Conservation (phyloP, 2,113 vertebrate species). For the Myiozetetes cayanensis region DNA sequence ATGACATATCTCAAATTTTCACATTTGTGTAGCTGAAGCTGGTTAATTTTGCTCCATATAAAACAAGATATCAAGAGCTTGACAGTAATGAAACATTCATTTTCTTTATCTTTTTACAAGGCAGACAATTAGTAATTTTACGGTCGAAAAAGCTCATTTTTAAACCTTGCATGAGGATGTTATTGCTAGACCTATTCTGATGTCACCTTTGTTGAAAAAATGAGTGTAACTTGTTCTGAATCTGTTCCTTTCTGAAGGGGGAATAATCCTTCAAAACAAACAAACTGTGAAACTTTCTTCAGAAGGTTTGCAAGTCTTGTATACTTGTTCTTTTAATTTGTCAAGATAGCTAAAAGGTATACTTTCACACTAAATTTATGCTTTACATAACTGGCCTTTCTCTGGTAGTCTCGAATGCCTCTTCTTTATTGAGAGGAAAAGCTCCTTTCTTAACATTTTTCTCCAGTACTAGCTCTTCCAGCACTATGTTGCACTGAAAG, state of each 20-base stretch:
- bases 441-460: background rate
- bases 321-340: background rate
- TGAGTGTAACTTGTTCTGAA: slow-evolving; percentile 30
- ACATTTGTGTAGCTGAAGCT: slow-evolving; percentile 66
- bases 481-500: background rate
- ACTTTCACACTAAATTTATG: background rate
- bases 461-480: background rate
- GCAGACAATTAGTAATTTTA: slow-evolving; percentile 80
- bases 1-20: slow-evolving; percentile 69
- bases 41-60: slow-evolving; percentile 68
- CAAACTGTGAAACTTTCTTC: background rate
- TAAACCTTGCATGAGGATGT: slow-evolving; percentile 61
- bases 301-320: background rate
- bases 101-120: slow-evolving; percentile 78
- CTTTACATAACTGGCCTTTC: background rate
- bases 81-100: slow-evolving; percentile 75
- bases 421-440: background rate
- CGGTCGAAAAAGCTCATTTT: slow-evolving; percentile 73
- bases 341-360: background rate
- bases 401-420: background rate
- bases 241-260: background rate
- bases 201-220: slow-evolving; percentile 69
- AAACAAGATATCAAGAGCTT: slow-evolving; percentile 70
- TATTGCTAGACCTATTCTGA: slow-evolving; percentile 63
- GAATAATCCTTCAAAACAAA: slow-evolving; percentile 12